Percentiles rank a stretch among this genome's conserved stretches.
Conservation (phyloP, 1,140 invertebrate species). For the Glossosoma conforme region DNA sequence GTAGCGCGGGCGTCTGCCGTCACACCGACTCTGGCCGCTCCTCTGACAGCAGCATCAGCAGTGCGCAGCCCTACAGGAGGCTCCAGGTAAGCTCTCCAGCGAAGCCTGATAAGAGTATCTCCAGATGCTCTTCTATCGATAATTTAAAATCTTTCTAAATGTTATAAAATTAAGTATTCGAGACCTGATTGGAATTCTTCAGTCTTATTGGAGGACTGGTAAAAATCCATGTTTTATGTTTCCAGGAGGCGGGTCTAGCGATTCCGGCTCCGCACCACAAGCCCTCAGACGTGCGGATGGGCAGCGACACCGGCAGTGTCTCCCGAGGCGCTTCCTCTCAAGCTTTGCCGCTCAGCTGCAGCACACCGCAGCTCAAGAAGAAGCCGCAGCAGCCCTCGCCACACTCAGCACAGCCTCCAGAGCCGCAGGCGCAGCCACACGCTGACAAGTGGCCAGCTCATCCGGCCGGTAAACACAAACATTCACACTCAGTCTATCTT, state of each 20-base stretch:
- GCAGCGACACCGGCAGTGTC: conserved; percentile 26
- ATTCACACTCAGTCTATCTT: no score
- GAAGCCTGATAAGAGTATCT: not conserved
- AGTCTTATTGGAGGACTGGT: no score
- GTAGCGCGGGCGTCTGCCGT: conserved; percentile 33
- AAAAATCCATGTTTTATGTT: conserved; percentile 6
- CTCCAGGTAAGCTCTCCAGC: conserved; percentile 37
- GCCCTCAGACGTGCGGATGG: conserved; percentile 17
- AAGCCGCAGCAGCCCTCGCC: conserved; percentile 22
- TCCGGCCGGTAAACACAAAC: conserved; percentile 6
- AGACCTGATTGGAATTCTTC: not conserved
- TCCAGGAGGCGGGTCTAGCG: conserved; percentile 24
- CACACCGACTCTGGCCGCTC: conserved; percentile 48
- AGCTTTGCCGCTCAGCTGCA: conserved; percentile 22
- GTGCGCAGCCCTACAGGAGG: conserved; percentile 40
- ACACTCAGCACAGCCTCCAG: conserved; percentile 8
- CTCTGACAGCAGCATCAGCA: conserved; percentile 49
- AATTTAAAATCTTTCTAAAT: conserved; percentile 4
- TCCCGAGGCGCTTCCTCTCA: conserved; percentile 6
- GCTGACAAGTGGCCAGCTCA: conserved; percentile 19
- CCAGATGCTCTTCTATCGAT: not conserved
- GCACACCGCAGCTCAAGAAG: conserved; percentile 27
- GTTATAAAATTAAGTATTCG: not conserved
- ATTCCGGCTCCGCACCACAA: conserved; percentile 26
- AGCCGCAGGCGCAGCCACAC: conserved; percentile 13